Evolutionary conservation across 1,140 invertebrate species (phyloP).

Genomic region (Tetramorium alpestre): DNA sequence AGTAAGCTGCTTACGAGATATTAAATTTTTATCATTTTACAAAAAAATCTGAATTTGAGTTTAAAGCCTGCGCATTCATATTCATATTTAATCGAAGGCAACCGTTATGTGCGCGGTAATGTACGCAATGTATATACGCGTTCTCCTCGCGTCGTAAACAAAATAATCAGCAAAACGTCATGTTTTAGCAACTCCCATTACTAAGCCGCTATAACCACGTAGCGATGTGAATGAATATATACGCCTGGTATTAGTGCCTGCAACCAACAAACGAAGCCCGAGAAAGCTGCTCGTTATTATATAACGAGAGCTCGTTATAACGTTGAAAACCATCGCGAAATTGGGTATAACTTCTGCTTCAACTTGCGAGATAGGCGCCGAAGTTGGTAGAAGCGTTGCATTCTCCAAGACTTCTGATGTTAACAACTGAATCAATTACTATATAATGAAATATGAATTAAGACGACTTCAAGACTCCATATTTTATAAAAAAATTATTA

Average conservation of each 20-base stretch:
- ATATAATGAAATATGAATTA: slow-evolving; percentile 51
- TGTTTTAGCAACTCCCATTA: slow-evolving; percentile 78
- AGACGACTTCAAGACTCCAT: slow-evolving; percentile 17
- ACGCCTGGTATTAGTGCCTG: slow-evolving; percentile 79
- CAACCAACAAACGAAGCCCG: slow-evolving; percentile 80
- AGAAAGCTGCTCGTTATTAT: slow-evolving; percentile 82
- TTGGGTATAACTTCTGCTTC: slow-evolving; percentile 60
- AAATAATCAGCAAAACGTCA: slow-evolving; percentile 65
- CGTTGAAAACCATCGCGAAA: slow-evolving; percentile 71
- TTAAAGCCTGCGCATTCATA: slow-evolving; percentile 14
- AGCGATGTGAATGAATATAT: slow-evolving; percentile 73
- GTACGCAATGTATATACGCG: background rate
- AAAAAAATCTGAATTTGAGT: background rate
- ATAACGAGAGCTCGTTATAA: slow-evolving; percentile 84
- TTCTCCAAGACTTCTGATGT: slow-evolving; percentile 53
- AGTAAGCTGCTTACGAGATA: slow-evolving; percentile 9
- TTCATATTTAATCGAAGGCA: slow-evolving; percentile 18
- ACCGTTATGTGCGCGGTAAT: background rate
- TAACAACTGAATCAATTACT: slow-evolving; percentile 58
- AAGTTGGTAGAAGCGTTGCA: slow-evolving; percentile 51
- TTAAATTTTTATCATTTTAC: slow-evolving; percentile 23
- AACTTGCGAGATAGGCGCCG: slow-evolving; percentile 59
- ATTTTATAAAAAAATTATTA: slow-evolving; percentile 10
- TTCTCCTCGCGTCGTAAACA: slow-evolving; percentile 43
- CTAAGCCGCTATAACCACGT: slow-evolving; percentile 51